Base-by-base conservation (phyloP, 2,888 invertebrate species). In the Sminthurinus aureus region DNA sequence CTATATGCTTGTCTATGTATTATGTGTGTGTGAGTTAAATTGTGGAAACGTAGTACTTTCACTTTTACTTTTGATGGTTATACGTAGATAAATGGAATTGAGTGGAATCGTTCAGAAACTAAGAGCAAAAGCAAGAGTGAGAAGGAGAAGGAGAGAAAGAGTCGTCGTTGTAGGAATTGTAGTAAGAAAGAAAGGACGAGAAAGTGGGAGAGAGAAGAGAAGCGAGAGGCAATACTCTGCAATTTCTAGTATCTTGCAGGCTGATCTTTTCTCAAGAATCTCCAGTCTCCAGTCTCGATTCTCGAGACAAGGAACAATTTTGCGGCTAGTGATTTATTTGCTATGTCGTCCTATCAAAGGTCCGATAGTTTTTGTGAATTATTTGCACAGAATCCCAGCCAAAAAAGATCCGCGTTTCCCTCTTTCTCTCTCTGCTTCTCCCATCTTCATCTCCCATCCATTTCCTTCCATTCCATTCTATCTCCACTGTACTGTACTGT, bases 331-430 rank as follows among this genome's bases (percentile, higher is more conserved):
- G 86, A 86, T 86, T 86, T 86, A 86, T 86, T 85, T 85, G 82
- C 85, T 84, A 85, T 86, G 86, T 86, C 86, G 84, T 85, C 86
- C 85, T 86, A 85, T 86, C 86, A 85, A 86, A 86, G 85, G 84
- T 85, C 84, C 86, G 86, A 86, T 86, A 85, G 84, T 85, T 84
- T 85, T 86, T 86, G 84, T 86, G 86, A 86, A 85, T 86, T 86
- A 86, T 86, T 85, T 85, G 82, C 83, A 83, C 83, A 82, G 85
- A 80, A 64, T 80, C 75, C 71, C 20, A 51, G 78, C 76, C 38
- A 83, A 76, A 83, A n/a, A 24, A 52, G 58, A 51, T 38, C 76
- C 58, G 20, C 22, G 58, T 75, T 64, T 79, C 64, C 58, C 20
- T 22, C 51, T 79, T 66, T 67, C 26, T 24, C 26, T 71, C 71